Conservation (phyloP, 1,140 invertebrate species). For the Carcinoscorpius rotundicauda region DNA sequence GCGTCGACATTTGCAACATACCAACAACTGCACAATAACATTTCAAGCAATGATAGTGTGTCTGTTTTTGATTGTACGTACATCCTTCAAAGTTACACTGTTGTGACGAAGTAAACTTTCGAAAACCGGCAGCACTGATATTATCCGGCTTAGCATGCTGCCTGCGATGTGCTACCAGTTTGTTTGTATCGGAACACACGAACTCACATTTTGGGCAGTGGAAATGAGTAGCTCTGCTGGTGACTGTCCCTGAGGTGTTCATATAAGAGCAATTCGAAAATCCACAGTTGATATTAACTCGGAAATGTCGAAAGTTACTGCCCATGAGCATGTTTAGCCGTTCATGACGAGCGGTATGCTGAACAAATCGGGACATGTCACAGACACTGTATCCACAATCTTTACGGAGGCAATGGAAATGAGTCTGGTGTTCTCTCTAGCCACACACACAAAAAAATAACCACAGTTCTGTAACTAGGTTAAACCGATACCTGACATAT, state of each 20-base stretch:
- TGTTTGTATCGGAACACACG: conserved; percentile 92
- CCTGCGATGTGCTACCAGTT: conserved; percentile 84
- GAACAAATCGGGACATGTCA: conserved; percentile 85
- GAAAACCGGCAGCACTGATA: conserved; percentile 86
- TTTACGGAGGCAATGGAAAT: conserved; percentile 86
- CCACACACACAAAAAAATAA: conserved; percentile 80
- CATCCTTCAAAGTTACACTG: conserved; percentile 48
- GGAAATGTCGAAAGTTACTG: conserved; percentile 85
- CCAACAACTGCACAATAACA: conserved; percentile 82
- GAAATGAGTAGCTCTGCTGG: conserved; percentile 91
- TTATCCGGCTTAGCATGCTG: conserved; percentile 87
- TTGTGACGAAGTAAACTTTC: conserved; percentile 73
- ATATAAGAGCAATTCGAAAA: conserved; percentile 67
- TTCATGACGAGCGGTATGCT: conserved; percentile 85
- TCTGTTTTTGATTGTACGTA: conserved; percentile 87
- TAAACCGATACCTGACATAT: conserved; percentile 80
- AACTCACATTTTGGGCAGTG: conserved; percentile 93
- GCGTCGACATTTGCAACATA: conserved; percentile 78
- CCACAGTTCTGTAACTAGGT: conserved; percentile 91
- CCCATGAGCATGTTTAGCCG: conserved; percentile 89
- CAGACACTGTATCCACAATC: conserved; percentile 96
- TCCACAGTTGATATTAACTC: conserved; percentile 81
- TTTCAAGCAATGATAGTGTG: conserved; percentile 91
- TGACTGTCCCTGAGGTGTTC: conserved; percentile 47
- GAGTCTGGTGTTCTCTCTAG: conserved; percentile 86